phyloP scores from a whole-genome alignment of 2,113 vertebrate species.

The Ammodytes dubius region DNA sequence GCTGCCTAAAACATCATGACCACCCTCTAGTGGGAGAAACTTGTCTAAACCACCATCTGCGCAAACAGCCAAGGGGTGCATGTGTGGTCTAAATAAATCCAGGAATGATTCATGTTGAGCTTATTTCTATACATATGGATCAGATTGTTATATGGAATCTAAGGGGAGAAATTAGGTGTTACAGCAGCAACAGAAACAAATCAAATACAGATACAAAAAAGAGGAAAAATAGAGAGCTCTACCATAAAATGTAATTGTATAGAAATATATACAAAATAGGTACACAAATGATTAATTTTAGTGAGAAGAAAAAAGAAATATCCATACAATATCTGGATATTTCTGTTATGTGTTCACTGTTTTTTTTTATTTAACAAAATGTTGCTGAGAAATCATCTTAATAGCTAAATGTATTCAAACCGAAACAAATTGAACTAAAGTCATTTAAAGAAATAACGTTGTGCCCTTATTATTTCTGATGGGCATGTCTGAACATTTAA shows the following conservation, averaged over 20 bases:
- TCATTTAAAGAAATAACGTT: neutral
- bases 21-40: conserved; percentile 70
- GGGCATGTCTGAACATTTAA: neutral
- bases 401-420: neutral
- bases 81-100: neutral
- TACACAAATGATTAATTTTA: neutral
- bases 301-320: neutral
- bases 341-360: neutral
- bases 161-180: too few relatives aligned
- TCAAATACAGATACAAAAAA: neutral
- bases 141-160: neutral
- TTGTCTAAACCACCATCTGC: neutral
- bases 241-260: neutral
- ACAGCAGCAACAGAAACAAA: too few relatives aligned
- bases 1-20: conserved; percentile 42
- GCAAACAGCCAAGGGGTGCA: neutral
- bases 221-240: neutral
- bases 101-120: neutral
- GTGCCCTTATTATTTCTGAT: neutral
- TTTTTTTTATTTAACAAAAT: neutral
- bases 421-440: neutral
- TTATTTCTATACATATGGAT: neutral
- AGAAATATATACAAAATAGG: neutral
- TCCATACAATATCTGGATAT: neutral
- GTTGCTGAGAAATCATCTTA: neutral